Percentiles rank a stretch among this genome's conserved stretches.
phyloP scores from a whole-genome alignment of 2,113 vertebrate genomes.

The Cnemophilus loriae region DNA sequence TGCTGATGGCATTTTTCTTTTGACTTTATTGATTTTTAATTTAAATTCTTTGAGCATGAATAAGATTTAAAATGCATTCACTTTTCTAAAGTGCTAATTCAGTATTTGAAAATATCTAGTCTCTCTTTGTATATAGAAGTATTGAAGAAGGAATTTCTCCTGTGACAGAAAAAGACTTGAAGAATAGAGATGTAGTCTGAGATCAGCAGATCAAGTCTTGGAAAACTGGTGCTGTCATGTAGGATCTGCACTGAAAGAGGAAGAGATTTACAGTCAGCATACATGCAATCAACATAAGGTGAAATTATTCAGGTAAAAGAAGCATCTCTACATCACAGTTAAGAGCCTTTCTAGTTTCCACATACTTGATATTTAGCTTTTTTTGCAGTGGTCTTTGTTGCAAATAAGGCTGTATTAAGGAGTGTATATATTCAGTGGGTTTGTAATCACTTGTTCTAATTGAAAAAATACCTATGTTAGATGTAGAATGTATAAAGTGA shows the following conservation, averaged over 20 bases:
- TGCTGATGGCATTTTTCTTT: background rate
- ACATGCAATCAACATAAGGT: background rate
- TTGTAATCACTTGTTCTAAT: background rate
- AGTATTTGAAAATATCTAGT: slow-evolving; percentile 37
- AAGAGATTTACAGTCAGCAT: slow-evolving; percentile 9
- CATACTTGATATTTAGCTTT: background rate
- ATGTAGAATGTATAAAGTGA: background rate
- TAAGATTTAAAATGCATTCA: background rate
- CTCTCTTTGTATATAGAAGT: slow-evolving; percentile 51
- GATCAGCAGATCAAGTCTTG: slow-evolving; percentile 1
- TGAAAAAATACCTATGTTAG: background rate
- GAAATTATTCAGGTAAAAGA: slow-evolving; percentile 39
- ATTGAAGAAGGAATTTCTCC: slow-evolving; percentile 8
- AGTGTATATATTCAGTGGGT: background rate
- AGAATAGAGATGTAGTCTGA: background rate
- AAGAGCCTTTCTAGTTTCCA: background rate
- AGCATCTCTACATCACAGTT: background rate
- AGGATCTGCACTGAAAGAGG: background rate
- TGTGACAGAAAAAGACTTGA: slow-evolving; percentile 7
- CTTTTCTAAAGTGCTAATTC: background rate
- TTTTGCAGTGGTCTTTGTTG: background rate
- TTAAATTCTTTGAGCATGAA: background rate
- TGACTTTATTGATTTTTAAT: background rate
- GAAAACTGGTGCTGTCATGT: background rate
- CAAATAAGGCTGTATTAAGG: background rate